Conservation (phyloP, 2,113 vertebrate species). For the Taurulus bubalis region DNA sequence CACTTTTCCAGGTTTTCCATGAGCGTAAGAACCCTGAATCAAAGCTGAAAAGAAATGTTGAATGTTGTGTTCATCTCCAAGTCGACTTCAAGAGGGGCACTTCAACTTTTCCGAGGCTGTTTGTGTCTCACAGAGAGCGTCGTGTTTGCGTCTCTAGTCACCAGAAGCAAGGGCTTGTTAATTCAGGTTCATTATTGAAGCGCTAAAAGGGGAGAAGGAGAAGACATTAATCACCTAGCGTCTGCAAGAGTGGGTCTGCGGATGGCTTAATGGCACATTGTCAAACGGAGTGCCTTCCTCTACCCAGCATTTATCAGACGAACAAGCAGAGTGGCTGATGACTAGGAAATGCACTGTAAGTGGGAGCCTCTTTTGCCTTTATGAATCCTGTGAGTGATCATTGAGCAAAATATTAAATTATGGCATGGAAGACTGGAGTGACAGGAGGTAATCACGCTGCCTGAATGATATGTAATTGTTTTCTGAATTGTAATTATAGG, state of each 20-base stretch:
- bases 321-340: slow-evolving; percentile 66
- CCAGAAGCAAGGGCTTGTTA: slow-evolving; percentile 46
- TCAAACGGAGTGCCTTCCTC: slow-evolving; percentile 62
- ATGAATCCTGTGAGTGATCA: slow-evolving; percentile 73
- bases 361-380: slow-evolving; percentile 59
- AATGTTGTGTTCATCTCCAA: neutral
- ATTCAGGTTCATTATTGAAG: slow-evolving; percentile 59
- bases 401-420: slow-evolving; percentile 73
- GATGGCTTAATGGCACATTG: slow-evolving; percentile 66
- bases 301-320: slow-evolving; percentile 61
- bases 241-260: slow-evolving; percentile 53
- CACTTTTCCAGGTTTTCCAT: too few relatives aligned
- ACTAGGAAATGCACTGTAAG: slow-evolving; percentile 58
- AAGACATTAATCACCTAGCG: slow-evolving; percentile 61
- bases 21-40: too few relatives aligned
- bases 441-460: slow-evolving; percentile 71
- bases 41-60: neutral
- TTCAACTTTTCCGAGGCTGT: slow-evolving; percentile 14
- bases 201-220: slow-evolving; percentile 54
- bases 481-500: slow-evolving; percentile 76
- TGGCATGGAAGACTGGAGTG: slow-evolving; percentile 62
- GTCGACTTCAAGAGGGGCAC: neutral
- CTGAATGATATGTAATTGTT: slow-evolving; percentile 74
- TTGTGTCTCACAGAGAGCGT: neutral
- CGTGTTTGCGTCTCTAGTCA: slow-evolving; percentile 26